Conservation (phyloP, 2,797 vertebrate species). For the Malacoraja senta region DNA sequence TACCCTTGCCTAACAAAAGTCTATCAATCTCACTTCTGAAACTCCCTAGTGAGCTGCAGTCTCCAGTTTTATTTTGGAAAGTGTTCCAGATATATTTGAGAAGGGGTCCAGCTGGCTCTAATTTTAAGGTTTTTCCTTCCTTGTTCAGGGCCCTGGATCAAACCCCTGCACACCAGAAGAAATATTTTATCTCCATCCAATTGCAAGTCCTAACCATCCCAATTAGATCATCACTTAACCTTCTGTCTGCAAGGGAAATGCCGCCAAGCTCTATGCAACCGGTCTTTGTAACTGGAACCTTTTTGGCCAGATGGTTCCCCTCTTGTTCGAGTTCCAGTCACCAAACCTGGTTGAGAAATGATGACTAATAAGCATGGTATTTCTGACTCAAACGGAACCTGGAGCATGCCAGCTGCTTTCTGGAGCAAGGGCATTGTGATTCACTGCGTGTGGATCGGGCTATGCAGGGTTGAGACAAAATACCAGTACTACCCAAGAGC, state of each 20-base stretch:
- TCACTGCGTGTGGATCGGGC: background rate
- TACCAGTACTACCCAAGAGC: background rate
- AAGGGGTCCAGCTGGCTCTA: background rate
- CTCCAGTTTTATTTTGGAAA: no score
- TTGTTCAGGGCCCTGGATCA: background rate
- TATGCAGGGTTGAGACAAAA: background rate
- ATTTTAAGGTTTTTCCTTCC: background rate
- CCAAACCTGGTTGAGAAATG: background rate
- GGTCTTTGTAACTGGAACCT: background rate
- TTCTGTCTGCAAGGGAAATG: background rate
- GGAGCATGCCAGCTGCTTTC: background rate
- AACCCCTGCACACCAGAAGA: background rate
- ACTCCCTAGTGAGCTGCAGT: no score
- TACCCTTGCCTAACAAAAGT: background rate
- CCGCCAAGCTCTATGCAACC: background rate
- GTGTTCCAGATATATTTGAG: no score
- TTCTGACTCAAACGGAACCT: background rate
- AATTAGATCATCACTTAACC: slow-evolving; percentile 1
- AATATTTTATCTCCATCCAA: no score
- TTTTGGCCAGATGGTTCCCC: no score
- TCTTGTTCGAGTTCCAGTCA: no score
- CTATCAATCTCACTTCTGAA: background rate
- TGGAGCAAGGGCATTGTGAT: background rate
- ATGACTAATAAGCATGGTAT: background rate
- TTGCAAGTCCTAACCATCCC: background rate